A percentile compares a stretch with the other conserved stretches of the same genome.
phyloP scores from a whole-genome alignment of 2,797 vertebrate genomes.

The Chromobotia macracanthus region DNA sequence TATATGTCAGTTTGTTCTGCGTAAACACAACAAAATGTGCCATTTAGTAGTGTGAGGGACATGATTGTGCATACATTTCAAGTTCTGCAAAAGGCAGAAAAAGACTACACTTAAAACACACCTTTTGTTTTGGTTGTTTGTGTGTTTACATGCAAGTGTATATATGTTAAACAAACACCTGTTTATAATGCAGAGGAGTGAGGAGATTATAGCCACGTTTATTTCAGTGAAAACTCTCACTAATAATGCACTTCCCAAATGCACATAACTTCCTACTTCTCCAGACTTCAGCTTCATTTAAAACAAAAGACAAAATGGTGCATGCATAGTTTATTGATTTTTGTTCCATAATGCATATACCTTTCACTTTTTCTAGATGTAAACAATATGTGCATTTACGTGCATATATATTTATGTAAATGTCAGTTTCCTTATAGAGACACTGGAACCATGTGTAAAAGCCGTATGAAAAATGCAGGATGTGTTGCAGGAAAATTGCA shows the following conservation, averaged over 20 bases:
- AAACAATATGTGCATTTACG: too few species aligned
- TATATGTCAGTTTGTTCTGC: background rate
- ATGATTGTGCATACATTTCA: background rate
- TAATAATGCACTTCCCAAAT: background rate
- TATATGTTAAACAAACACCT: constrained; percentile 87
- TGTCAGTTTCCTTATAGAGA: too few species aligned
- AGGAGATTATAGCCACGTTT: background rate
- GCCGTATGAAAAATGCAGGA: too few species aligned
- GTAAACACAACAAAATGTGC: background rate
- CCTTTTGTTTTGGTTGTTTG: constrained; percentile 25
- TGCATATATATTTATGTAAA: too few species aligned
- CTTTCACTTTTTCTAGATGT: background rate
- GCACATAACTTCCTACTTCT: constrained; percentile 1
- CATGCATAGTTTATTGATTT: background rate
- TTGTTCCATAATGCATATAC: background rate
- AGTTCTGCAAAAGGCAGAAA: background rate
- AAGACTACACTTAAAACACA: background rate
- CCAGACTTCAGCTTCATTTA: background rate
- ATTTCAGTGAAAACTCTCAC: constrained; percentile 4
- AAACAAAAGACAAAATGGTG: constrained; percentile 28
- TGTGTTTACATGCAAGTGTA: constrained; percentile 65
- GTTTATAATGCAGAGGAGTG: constrained; percentile 81
- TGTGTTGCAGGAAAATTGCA: too few species aligned
- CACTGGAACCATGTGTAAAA: too few species aligned
- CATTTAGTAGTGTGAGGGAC: background rate